Conservation (phyloP, 2,113 vertebrate species). For the Junco hyemalis region DNA sequence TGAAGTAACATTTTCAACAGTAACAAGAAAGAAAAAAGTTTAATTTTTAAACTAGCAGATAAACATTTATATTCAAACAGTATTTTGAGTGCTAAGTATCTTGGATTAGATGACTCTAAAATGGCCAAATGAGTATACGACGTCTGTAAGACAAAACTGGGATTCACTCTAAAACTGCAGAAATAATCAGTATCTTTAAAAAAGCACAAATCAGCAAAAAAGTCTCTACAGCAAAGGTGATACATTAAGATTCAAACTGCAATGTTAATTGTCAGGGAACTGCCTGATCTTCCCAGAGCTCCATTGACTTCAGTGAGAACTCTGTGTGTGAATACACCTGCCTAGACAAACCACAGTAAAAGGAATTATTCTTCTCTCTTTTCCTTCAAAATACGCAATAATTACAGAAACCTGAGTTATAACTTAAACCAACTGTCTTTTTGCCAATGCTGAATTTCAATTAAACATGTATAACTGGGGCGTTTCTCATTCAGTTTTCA, state of each 20-base stretch:
- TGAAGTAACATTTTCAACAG: neutral
- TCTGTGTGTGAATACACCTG: neutral
- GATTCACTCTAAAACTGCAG: neutral
- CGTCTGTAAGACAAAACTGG: neutral
- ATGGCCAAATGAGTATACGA: neutral
- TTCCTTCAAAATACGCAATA: neutral
- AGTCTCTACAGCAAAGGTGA: neutral
- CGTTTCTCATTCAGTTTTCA: neutral
- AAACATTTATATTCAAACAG: neutral
- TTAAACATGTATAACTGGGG: neutral
- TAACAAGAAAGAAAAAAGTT: neutral
- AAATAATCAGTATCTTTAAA: neutral
- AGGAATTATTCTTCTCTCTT: neutral
- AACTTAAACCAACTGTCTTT: neutral
- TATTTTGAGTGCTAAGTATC: neutral
- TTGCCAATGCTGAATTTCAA: neutral
- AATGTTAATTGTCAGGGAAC: neutral
- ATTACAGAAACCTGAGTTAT: neutral
- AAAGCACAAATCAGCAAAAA: neutral
- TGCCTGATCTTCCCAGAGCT: neutral
- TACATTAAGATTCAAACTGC: neutral
- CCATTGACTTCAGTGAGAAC: constrained; percentile 53
- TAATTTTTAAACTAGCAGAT: neutral
- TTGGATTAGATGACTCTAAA: neutral
- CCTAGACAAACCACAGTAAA: neutral